Conservation (phyloP, 2,797 vertebrate species). For the Coregonus sp. region DNA sequence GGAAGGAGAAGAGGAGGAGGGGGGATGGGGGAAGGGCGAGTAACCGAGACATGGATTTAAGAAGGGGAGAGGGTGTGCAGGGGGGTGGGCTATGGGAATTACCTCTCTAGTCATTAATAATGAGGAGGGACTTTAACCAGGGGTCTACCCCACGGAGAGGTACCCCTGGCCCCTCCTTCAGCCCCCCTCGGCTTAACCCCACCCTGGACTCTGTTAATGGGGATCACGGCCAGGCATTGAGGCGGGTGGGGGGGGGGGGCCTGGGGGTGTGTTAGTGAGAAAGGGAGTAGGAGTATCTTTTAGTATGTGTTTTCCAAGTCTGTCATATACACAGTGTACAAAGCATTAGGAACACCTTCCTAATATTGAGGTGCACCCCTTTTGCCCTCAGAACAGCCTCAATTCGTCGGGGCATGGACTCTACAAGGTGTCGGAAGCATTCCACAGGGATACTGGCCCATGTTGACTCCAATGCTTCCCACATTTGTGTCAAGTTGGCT, state of each 20-base stretch:
- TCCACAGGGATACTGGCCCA: no score
- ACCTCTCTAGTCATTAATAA: constrained; percentile 64
- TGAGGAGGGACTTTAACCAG: constrained; percentile 52
- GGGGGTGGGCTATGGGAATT: constrained; percentile 46
- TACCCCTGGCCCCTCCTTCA: constrained; percentile 32
- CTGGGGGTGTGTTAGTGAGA: constrained; percentile 5
- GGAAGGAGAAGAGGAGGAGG: constrained; percentile 2
- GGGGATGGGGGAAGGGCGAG: constrained; percentile 51
- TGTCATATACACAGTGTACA: no score
- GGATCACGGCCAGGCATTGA: constrained; percentile 56
- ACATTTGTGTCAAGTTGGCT: no score
- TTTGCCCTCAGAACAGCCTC: no score
- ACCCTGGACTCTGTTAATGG: constrained; percentile 62
- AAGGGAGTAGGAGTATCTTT: constrained; percentile 14
- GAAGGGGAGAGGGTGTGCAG: constrained; percentile 56
- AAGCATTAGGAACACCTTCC: no score
- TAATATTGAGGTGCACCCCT: no score
- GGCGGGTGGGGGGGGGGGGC: constrained; percentile 16
- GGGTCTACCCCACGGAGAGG: constrained; percentile 29
- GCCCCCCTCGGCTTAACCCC: constrained; percentile 52
- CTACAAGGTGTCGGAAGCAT: no score
- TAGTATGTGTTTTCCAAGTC: constrained; percentile 4
- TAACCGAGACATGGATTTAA: constrained; percentile 28
- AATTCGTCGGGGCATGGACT: no score
- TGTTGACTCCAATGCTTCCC: no score